phyloP scores from a whole-genome alignment of 2,888 invertebrate genomes.

The Caenorhabditis angaria region DNA sequence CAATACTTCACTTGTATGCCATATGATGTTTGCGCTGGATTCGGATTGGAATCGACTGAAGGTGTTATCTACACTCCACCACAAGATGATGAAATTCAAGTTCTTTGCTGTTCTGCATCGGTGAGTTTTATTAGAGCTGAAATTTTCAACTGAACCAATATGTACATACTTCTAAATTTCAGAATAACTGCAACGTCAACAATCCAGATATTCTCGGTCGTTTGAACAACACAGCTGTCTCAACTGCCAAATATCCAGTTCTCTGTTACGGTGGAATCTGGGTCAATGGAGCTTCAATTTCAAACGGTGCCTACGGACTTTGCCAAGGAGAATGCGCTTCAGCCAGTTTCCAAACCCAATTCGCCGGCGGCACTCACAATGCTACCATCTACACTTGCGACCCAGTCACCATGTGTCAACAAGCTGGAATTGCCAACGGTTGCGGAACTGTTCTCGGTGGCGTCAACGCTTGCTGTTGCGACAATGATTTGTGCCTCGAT shows the following conservation, averaged over 20 bases:
- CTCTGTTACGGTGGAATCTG: constrained; percentile 52
- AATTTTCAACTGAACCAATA: too few relatives aligned
- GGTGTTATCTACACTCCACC: constrained; percentile 50
- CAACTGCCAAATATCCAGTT: constrained; percentile 51
- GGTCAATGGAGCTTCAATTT: constrained; percentile 31
- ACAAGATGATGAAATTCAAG: constrained; percentile 48
- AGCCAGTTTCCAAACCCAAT: constrained; percentile 37
- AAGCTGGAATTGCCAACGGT: constrained; percentile 26
- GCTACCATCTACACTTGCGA: constrained; percentile 57
- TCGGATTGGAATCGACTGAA: constrained; percentile 46
- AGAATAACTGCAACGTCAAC: constrained; percentile 54
- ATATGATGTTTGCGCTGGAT: constrained; percentile 49
- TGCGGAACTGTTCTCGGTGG: constrained; percentile 43
- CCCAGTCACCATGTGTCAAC: constrained; percentile 45
- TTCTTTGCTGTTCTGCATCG: constrained; percentile 50
- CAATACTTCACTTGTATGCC: constrained; percentile 49
- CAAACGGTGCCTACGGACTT: constrained; percentile 44
- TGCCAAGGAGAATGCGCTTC: constrained; percentile 55
- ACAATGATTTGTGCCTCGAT: constrained; percentile 48
- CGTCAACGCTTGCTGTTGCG: constrained; percentile 49
- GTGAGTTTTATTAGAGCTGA: too few relatives aligned
- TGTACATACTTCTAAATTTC: too few relatives aligned
- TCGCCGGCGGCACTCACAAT: constrained; percentile 21
- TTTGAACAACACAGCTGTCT: constrained; percentile 38
- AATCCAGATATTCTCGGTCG: constrained; percentile 29